These are phyloP conservation scores for Achlya flavicornis DNA, from an alignment of 2,888 invertebrate genomes.

Conservation along the genomic window DNA sequence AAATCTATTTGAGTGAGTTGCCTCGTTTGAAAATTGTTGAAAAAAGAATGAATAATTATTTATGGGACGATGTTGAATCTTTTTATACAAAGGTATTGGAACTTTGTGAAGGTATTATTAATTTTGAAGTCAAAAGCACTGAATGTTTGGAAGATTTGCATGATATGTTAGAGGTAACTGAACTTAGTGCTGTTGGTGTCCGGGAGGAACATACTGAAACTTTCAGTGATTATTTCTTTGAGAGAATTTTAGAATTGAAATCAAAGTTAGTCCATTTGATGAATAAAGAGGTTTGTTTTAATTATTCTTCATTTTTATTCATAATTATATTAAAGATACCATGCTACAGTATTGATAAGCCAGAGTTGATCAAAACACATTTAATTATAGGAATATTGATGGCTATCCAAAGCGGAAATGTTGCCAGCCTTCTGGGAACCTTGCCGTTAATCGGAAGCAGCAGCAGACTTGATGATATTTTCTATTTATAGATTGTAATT, in stretches of 20 bases:
- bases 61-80: slow-evolving; percentile 73
- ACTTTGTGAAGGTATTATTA: slow-evolving; percentile 62
- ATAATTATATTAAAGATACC: not conserved
- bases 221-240: slow-evolving; percentile 75
- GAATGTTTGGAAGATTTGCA: slow-evolving; percentile 51
- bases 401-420: too few relatives aligned
- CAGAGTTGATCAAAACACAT: too few relatives aligned
- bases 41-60: slow-evolving; percentile 66
- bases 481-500: too few relatives aligned
- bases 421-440: too few relatives aligned
- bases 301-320: slow-evolving; percentile 7
- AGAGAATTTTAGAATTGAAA: slow-evolving; percentile 49
- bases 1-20: slow-evolving; percentile 56
- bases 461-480: too few relatives aligned
- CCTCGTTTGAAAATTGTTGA: slow-evolving; percentile 65
- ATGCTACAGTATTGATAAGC: too few relatives aligned
- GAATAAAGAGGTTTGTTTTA: slow-evolving; percentile 50
- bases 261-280: slow-evolving; percentile 39
- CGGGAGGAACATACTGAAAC: slow-evolving; percentile 66
- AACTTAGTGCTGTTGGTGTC: slow-evolving; percentile 62
- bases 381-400: too few relatives aligned
- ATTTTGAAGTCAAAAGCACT: slow-evolving; percentile 48
- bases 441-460: too few relatives aligned
- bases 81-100: slow-evolving; percentile 59
- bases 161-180: slow-evolving; percentile 58